Conservation (phyloP, 2,797 vertebrate genomes). For the Aeoliscus strigatus region DNA sequence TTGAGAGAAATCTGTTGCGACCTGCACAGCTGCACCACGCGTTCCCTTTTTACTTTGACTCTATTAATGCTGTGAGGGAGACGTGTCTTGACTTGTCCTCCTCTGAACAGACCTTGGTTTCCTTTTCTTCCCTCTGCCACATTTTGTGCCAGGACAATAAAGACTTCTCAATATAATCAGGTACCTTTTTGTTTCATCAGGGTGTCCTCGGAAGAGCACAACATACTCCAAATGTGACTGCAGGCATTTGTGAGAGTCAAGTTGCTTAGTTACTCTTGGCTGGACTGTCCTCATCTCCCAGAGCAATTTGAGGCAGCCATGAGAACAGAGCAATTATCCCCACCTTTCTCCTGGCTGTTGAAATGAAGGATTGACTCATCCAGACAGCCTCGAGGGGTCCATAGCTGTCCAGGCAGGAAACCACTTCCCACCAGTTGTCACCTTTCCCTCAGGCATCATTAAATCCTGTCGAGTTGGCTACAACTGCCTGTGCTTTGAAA, state of each 20-base stretch:
- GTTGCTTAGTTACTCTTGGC: slow-evolving; percentile 59
- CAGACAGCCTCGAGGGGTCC: slow-evolving; percentile 60
- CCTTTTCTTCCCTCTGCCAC: no score
- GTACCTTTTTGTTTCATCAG: no score
- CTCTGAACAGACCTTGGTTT: not conserved
- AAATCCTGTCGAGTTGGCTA: slow-evolving; percentile 38
- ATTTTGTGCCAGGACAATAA: no score
- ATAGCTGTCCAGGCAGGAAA: slow-evolving; percentile 53
- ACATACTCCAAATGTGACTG: slow-evolving; percentile 17
- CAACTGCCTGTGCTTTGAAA: slow-evolving; percentile 11
- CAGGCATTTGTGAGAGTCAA: slow-evolving; percentile 40
- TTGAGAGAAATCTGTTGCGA: slow-evolving; percentile 43
- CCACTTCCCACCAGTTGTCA: slow-evolving; percentile 61
- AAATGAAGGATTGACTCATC: slow-evolving; percentile 73
- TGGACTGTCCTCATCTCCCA: slow-evolving; percentile 64
- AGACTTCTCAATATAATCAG: no score
- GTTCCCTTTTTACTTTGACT: not conserved
- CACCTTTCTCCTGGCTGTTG: slow-evolving; percentile 54
- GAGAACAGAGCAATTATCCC: slow-evolving; percentile 73
- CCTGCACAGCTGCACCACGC: slow-evolving; percentile 41
- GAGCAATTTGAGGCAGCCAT: slow-evolving; percentile 62
- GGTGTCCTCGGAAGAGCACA: no score
- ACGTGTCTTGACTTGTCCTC: slow-evolving; percentile 1
- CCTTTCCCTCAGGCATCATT: slow-evolving; percentile 47
- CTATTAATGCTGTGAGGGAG: not conserved